Evolutionary conservation across 2,113 vertebrate genomes (phyloP).

Genomic region (Oplegnathus fasciatus): DNA sequence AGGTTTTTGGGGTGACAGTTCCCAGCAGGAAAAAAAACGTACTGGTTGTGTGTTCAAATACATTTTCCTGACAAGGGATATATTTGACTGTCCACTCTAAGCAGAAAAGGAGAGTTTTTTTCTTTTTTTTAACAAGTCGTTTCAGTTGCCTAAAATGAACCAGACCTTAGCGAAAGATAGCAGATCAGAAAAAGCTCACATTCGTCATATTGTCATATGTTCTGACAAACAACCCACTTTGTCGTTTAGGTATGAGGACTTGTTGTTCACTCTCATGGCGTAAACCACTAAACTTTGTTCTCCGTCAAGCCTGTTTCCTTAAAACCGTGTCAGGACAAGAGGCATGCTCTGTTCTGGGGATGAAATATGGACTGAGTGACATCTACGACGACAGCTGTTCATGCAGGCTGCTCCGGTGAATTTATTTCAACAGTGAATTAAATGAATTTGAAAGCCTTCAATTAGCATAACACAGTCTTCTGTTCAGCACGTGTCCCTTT

Average conservation of each 20-base stretch:
- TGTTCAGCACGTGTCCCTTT: constrained; percentile 58
- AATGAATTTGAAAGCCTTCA: constrained; percentile 70
- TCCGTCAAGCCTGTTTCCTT: neutral
- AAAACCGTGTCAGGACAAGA: constrained; percentile 39
- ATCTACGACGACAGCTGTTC: constrained; percentile 67
- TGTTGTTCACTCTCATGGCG: neutral
- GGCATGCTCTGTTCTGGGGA: constrained; percentile 7
- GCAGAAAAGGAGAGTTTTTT: neutral
- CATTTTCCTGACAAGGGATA: neutral
- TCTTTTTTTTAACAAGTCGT: neutral
- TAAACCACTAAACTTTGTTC: constrained; percentile 23
- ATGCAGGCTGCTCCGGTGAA: constrained; percentile 67
- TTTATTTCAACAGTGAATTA: constrained; percentile 75
- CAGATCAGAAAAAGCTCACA: neutral
- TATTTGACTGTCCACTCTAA: neutral
- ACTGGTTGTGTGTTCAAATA: neutral
- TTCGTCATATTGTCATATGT: neutral
- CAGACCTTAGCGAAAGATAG: neutral
- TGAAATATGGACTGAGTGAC: constrained; percentile 61
- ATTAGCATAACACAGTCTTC: constrained; percentile 63
- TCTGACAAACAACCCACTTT: neutral
- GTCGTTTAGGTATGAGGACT: neutral
- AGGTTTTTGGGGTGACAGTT: neutral
- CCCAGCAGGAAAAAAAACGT: neutral
- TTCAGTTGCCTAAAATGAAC: neutral